Evolutionary conservation across 1,140 invertebrate species (phyloP), one percentile per base, ranked within the genome.

Genomic region (Hormaphis cornu): DNA sequence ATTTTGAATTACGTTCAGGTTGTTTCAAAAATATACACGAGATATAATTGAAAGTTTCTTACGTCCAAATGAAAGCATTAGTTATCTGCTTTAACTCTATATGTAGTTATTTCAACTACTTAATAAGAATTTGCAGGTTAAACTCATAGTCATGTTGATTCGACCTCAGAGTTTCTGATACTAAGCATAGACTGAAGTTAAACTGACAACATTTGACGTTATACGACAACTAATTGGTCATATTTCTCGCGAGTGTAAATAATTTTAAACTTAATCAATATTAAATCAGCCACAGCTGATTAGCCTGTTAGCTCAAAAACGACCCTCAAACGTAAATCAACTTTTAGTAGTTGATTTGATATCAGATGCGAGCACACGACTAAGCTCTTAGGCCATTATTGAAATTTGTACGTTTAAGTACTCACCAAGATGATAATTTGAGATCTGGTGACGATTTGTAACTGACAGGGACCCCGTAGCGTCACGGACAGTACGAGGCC

Each of bases 381-480:
- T n/a, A n/a, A n/a, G n/a, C n/a, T n/a, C n/a, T n/a, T n/a, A n/a
- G n/a, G n/a, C n/a, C n/a, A n/a, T n/a, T n/a, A n/a, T n/a, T n/a
- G n/a, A n/a, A n/a, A n/a, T n/a, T n/a, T n/a, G n/a, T n/a, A n/a
- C n/a, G n/a, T n/a, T n/a, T n/a, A n/a, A n/a, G 16, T 24, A 66
- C 61, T 78, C 77, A 82, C 81, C 75, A 83, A 73, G 54, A 76
- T 77, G 46, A 81, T 75, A n/a, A 78, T 77, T 69, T 79, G 78
- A 22, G 78, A 77, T 71, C 81, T 75, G 1, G 80, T 81, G 52
- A 80, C 78, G 30, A 83, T 78, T 35, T 76, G 75, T 9, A 73
- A 28, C 24, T 75, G 73, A 16, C 76, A 74, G 2, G 73, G 56
- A 10, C 74, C 66, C 3, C 74, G 74, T 4, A 77, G 79, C 28